A percentile compares a stretch with the other conserved stretches of the same genome.
These are phyloP conservation scores for Serrognathus titanus DNA, from an alignment of 2,888 invertebrate species.

Conservation along the genomic window DNA sequence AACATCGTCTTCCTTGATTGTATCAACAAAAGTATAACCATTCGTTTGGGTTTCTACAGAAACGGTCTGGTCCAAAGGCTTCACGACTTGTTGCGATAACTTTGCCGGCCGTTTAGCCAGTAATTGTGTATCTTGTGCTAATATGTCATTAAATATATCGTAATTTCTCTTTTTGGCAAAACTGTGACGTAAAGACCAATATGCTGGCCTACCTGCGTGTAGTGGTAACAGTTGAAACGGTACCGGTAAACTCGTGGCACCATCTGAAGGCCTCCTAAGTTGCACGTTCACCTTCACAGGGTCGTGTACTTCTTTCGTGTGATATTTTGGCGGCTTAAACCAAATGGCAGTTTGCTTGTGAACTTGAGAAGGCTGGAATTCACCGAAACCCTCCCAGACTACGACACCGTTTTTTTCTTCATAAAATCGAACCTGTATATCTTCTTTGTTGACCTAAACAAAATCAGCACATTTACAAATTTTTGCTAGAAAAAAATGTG, in stretches of 20 bases:
- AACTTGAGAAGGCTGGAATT: slow-evolving; percentile 80
- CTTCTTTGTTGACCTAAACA: slow-evolving; percentile 73
- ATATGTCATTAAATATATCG: slow-evolving; percentile 54
- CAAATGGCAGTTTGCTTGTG: slow-evolving; percentile 89
- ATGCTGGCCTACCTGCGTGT: slow-evolving; percentile 78
- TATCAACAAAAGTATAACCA: not conserved
- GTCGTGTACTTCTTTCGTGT: slow-evolving; percentile 63
- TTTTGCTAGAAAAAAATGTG: too few species aligned
- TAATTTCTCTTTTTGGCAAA: slow-evolving; percentile 65
- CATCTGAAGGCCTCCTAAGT: slow-evolving; percentile 80
- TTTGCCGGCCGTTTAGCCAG: slow-evolving; percentile 13
- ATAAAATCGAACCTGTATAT: slow-evolving; percentile 85
- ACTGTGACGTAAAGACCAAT: slow-evolving; percentile 62
- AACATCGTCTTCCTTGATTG: slow-evolving; percentile 8
- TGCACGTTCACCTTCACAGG: slow-evolving; percentile 80
- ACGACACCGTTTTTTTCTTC: slow-evolving; percentile 69
- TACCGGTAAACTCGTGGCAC: slow-evolving; percentile 75
- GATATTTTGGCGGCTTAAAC: slow-evolving; percentile 78
- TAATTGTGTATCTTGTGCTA: slow-evolving; percentile 44
- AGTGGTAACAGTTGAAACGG: slow-evolving; percentile 82
- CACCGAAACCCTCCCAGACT: slow-evolving; percentile 81
- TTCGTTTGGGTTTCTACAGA: slow-evolving; percentile 16
- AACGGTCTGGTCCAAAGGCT: not conserved
- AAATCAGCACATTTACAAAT: too few species aligned
- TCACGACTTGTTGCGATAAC: not conserved